These are phyloP conservation scores for Triplophysa dalaica DNA, from an alignment of 2,113 vertebrate genomes.

Conservation along the genomic window DNA sequence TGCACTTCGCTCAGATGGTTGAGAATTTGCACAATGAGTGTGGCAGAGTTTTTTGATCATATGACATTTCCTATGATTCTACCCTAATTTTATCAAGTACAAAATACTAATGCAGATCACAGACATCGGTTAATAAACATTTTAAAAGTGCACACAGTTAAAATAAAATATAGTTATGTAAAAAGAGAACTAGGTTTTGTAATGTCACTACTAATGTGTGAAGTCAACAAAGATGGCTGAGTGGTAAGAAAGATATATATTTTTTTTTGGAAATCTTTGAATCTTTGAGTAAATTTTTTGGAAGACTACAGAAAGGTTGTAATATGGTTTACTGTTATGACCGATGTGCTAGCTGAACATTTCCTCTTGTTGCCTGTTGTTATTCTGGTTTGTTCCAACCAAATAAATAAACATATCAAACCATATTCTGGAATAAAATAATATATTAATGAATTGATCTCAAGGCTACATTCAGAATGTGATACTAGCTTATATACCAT, in stretches of 20 bases:
- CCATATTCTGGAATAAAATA: neutral
- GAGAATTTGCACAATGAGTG: slow-evolving; percentile 19
- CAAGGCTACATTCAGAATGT: neutral
- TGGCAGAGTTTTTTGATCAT: neutral
- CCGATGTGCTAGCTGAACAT: neutral
- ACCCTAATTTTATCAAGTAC: neutral
- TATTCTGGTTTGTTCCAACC: slow-evolving; percentile 23
- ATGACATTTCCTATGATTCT: neutral
- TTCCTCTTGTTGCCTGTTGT: slow-evolving; percentile 15
- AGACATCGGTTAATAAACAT: neutral
- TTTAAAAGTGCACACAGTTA: neutral
- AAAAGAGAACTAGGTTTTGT: neutral
- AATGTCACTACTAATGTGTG: neutral
- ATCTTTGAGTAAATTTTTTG: neutral
- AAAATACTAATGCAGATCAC: neutral
- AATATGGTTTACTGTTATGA: neutral
- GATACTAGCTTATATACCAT: neutral
- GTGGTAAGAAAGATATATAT: neutral
- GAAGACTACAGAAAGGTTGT: slow-evolving; percentile 2
- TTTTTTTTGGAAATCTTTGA: neutral
- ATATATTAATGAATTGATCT: too few species aligned
- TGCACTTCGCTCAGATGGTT: slow-evolving; percentile 18
- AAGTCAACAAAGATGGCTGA: neutral
- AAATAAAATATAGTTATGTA: slow-evolving; percentile 4
- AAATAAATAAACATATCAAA: slow-evolving; percentile 1